phyloP scores from a whole-genome alignment of 1,140 invertebrate genomes.

The Eufriesea mexicana region DNA sequence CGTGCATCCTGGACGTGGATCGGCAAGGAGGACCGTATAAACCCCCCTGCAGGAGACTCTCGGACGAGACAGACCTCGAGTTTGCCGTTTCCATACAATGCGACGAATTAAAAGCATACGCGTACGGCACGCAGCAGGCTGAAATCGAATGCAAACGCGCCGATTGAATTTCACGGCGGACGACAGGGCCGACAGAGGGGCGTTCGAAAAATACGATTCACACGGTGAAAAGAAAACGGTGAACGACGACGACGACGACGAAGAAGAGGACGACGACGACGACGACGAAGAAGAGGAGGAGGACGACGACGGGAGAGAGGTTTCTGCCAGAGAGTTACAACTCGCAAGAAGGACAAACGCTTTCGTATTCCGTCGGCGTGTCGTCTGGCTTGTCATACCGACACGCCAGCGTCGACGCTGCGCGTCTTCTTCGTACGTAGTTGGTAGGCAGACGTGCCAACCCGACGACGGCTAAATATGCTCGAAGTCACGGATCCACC shows the following conservation, averaged over 20 bases:
- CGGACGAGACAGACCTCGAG: neutral
- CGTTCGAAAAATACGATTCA: slow-evolving; percentile 51
- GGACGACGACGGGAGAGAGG: too few species aligned
- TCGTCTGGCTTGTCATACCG: slow-evolving; percentile 72
- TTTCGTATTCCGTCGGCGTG: slow-evolving; percentile 70
- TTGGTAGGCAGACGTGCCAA: slow-evolving; percentile 73
- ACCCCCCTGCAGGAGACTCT: neutral
- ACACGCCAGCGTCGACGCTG: slow-evolving; percentile 67
- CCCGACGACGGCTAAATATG: slow-evolving; percentile 66
- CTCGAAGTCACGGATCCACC: slow-evolving; percentile 56
- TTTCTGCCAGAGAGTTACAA: slow-evolving; percentile 9
- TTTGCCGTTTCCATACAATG: neutral
- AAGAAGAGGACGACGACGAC: neutral
- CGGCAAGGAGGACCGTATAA: neutral
- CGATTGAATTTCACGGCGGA: slow-evolving; percentile 30
- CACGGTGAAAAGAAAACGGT: slow-evolving; percentile 53
- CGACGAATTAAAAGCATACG: slow-evolving; percentile 10
- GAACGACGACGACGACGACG: slow-evolving; percentile 32
- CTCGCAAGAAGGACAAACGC: slow-evolving; percentile 63
- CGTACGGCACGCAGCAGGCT: neutral
- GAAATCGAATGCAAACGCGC: slow-evolving; percentile 19
- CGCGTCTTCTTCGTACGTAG: slow-evolving; percentile 48
- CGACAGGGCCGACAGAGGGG: neutral
- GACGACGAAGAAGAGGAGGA: neutral
- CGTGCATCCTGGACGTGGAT: too few species aligned